Evolutionary conservation across 2,113 vertebrate species (phyloP).

Genomic region (Sus scrofa): DNA sequence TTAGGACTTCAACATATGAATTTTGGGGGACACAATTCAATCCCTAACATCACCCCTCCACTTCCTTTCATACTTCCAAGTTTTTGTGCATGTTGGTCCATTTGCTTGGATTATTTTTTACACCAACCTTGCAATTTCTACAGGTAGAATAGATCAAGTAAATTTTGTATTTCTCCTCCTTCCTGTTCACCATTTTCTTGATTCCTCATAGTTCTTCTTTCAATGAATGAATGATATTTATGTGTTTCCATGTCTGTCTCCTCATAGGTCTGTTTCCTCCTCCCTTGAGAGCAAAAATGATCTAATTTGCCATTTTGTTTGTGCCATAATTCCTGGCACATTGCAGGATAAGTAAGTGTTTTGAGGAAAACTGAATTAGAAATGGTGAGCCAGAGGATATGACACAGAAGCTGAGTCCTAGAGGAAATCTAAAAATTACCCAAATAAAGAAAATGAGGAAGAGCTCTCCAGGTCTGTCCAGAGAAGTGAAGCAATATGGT

Average conservation of each 20-base stretch:
- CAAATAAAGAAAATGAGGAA: conserved; percentile 45
- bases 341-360: conserved; percentile 15
- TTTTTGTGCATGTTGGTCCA: neutral
- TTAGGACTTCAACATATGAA: neutral
- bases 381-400: conserved; percentile 55
- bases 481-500: neutral
- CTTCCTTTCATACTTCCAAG: neutral
- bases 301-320: neutral
- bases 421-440: conserved; percentile 35
- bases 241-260: neutral
- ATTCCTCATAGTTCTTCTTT: neutral
- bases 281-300: neutral
- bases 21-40: neutral
- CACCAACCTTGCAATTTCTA: neutral
- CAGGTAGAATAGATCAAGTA: neutral
- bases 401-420: neutral
- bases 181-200: neutral
- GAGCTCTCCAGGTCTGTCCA: neutral
- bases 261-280: neutral
- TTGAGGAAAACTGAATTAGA: conserved; percentile 43
- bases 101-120: neutral
- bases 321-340: neutral
- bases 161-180: neutral
- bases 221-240: neutral
- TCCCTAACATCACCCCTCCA: neutral